Conservation (phyloP, 2,113 vertebrate species). For the Cynoglossus semilaevis region DNA sequence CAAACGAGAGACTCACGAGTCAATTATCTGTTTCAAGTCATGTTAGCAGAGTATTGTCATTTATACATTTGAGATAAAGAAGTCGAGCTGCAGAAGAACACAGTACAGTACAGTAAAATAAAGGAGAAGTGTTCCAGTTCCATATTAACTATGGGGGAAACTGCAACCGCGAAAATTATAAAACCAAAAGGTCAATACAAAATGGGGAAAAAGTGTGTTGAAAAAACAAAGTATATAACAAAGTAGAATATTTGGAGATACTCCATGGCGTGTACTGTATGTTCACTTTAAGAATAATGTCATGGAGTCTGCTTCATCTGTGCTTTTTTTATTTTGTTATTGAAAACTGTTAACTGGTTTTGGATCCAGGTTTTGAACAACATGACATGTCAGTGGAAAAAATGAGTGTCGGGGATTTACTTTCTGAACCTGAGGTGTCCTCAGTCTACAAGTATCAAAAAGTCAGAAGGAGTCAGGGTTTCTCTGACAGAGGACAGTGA, state of each 20-base stretch:
- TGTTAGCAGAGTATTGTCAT: neutral
- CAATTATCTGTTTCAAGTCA: too few relatives aligned
- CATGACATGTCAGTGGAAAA: neutral
- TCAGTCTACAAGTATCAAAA: neutral
- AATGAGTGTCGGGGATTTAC: neutral
- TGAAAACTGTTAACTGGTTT: neutral
- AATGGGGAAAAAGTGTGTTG: constrained; percentile 12
- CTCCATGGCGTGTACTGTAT: too few relatives aligned
- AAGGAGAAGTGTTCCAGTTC: neutral
- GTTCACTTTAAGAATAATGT: neutral
- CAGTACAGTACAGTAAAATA: constrained; percentile 1
- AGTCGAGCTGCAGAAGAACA: neutral
- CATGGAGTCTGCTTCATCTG: neutral
- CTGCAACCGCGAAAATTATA: constrained; percentile 15
- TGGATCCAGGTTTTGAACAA: constrained; percentile 8
- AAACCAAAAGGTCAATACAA: neutral
- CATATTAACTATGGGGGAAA: constrained; percentile 34
- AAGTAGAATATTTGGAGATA: too few relatives aligned
- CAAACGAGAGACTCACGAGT: constrained; percentile 3
- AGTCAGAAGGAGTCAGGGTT: constrained; percentile 8
- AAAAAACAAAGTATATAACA: too few relatives aligned
- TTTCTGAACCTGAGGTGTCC: neutral
- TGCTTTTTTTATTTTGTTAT: neutral
- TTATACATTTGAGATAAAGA: neutral
- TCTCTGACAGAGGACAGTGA: neutral